Conservation (phyloP, 2,113 vertebrate species). For the Marcusenius ussheri region DNA sequence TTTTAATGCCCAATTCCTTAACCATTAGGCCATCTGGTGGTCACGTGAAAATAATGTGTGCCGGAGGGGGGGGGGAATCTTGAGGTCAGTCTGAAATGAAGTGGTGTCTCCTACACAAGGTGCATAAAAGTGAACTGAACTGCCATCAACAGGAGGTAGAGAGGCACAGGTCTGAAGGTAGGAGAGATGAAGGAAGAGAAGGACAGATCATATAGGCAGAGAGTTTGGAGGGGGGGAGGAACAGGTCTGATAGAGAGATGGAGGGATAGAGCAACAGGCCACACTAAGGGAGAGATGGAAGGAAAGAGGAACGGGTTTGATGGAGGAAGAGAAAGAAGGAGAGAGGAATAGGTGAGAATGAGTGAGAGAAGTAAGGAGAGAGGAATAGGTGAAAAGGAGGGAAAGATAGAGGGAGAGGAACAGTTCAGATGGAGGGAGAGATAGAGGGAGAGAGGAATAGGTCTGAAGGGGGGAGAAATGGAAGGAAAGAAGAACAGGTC, state of each 20-base stretch:
- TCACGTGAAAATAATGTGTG: background rate
- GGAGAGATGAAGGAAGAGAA: background rate
- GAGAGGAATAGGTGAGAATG: no score
- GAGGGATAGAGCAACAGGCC: background rate
- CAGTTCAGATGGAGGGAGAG: background rate
- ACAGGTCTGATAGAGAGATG: background rate
- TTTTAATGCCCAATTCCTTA: background rate
- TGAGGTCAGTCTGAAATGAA: background rate
- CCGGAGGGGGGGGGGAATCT: background rate
- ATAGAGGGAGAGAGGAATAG: background rate
- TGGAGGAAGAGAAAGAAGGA: background rate
- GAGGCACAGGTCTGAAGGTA: background rate
- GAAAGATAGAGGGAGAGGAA: background rate
- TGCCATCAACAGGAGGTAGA: background rate
- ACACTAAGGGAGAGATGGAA: background rate
- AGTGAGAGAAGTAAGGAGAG: background rate
- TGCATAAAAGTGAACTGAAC: background rate
- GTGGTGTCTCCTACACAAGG: background rate
- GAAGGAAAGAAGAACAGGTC: background rate
- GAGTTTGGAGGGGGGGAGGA: background rate
- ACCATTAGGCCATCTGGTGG: background rate
- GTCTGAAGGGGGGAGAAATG: background rate
- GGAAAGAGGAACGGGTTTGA: background rate
- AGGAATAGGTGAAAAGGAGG: background rate
- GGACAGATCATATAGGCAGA: background rate